A percentile compares a stretch with the other conserved stretches of the same genome.
phyloP scores from a whole-genome alignment of 2,113 vertebrate species.

The Callipepla squamata region DNA sequence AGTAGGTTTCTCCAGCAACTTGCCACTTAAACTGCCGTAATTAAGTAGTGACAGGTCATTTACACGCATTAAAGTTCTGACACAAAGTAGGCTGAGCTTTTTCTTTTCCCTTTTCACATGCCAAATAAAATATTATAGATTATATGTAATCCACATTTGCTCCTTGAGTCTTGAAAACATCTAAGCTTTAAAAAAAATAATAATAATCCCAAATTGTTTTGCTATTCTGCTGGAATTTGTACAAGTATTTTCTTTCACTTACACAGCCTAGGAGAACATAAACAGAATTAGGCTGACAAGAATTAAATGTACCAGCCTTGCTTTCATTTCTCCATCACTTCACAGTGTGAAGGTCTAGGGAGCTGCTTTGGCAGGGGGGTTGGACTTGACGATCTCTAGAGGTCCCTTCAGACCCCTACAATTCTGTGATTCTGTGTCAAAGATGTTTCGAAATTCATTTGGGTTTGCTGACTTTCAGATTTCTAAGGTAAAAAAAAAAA shows the following conservation, averaged over 20 bases:
- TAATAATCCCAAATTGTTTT: background rate
- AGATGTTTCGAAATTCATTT: background rate
- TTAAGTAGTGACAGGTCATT: background rate
- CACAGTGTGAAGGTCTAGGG: background rate
- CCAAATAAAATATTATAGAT: background rate
- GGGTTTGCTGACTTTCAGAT: background rate
- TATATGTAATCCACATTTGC: background rate
- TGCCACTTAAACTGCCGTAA: background rate
- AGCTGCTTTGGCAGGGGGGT: too few species aligned
- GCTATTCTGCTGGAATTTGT: background rate
- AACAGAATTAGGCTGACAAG: background rate
- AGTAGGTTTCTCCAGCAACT: background rate
- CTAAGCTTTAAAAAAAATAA: background rate
- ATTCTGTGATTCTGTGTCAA: background rate
- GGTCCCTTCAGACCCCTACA: too few species aligned
- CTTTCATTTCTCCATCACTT: background rate
- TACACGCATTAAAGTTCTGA: background rate
- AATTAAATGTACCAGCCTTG: background rate
- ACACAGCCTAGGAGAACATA: background rate
- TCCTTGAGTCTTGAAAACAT: background rate
- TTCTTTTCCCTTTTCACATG: background rate
- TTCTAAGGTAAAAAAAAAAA: background rate
- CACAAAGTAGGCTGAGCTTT: background rate
- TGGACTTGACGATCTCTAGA: too few species aligned
- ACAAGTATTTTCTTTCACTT: background rate